phyloP scores from a whole-genome alignment of 2,797 vertebrate species.

The Remorina albescens region DNA sequence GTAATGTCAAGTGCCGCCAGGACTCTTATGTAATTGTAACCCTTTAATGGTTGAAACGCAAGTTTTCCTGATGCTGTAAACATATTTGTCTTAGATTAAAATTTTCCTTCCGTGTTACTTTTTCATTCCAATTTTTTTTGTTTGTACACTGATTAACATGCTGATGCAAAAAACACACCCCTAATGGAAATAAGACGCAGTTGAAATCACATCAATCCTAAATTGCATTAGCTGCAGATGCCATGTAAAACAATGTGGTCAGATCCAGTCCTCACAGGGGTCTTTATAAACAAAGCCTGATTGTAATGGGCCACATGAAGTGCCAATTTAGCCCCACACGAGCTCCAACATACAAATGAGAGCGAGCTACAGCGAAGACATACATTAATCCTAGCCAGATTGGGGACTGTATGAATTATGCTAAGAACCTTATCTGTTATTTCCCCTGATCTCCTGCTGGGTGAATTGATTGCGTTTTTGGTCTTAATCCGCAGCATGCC shows the following conservation, averaged over 20 bases:
- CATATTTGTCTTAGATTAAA: background rate
- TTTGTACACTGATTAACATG: background rate
- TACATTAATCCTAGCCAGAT: conserved; percentile 82
- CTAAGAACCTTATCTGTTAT: conserved; percentile 81
- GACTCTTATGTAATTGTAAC: conserved; percentile 27
- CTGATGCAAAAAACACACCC: conserved; percentile 15
- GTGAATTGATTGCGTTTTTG: conserved; percentile 85
- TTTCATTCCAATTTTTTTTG: background rate
- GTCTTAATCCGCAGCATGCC: conserved; percentile 82
- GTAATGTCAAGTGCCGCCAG: conserved; percentile 53
- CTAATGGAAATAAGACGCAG: conserved; percentile 30
- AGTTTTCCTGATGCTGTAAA: background rate
- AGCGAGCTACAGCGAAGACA: conserved; percentile 47
- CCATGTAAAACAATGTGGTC: conserved; percentile 55
- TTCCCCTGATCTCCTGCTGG: conserved; percentile 75
- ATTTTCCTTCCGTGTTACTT: background rate
- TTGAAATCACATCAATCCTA: conserved; percentile 55
- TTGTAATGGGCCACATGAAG: conserved; percentile 69
- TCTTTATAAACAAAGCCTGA: conserved; percentile 64
- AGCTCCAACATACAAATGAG: conserved; percentile 65
- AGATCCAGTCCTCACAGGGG: conserved; percentile 47
- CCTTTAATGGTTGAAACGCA: conserved; percentile 21
- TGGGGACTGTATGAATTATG: conserved; percentile 82
- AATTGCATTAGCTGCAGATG: conserved; percentile 47
- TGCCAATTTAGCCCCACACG: conserved; percentile 63